Percentiles rank a stretch among this genome's conserved stretches.
Conservation (phyloP, 2,113 vertebrate genomes). For the Myxocyprinus asiaticus region DNA sequence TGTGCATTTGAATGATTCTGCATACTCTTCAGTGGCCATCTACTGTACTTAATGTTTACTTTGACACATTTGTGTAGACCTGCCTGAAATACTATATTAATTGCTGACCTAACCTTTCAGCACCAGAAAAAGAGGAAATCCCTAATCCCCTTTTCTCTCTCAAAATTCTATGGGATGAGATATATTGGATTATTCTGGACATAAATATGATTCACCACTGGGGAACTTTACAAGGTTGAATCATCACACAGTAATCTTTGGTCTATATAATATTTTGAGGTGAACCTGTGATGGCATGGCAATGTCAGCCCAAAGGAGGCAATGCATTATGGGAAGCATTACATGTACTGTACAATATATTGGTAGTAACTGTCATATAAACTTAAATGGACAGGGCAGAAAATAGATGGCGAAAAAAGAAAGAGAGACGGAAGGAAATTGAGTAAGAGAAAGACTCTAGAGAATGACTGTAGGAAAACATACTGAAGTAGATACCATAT, state of each 20-base stretch:
- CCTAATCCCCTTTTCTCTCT: background rate
- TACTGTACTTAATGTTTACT: too few relatives aligned
- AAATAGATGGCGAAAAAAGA: too few relatives aligned
- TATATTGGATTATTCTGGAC: slow-evolving; percentile 7
- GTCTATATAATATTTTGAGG: slow-evolving; percentile 36
- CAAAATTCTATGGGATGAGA: slow-evolving; percentile 8
- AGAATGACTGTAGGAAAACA: too few relatives aligned
- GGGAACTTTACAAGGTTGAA: slow-evolving; percentile 7
- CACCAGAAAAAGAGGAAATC: background rate
- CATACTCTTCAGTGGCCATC: too few relatives aligned
- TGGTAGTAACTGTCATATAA: background rate
- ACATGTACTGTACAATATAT: background rate
- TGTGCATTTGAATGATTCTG: too few relatives aligned
- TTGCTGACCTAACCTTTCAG: background rate
- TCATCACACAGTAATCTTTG: slow-evolving; percentile 21
- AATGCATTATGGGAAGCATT: slow-evolving; percentile 1
- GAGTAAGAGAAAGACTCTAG: too few relatives aligned
- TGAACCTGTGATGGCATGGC: slow-evolving; percentile 5
- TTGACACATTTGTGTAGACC: background rate
- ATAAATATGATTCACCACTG: slow-evolving; percentile 4
- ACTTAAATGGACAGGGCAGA: background rate
- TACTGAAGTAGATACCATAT: too few relatives aligned
- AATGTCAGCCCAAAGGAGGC: too few relatives aligned
- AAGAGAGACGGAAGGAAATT: too few relatives aligned
- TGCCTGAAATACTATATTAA: background rate